Evolutionary conservation across 1,140 invertebrate species (phyloP).

Genomic region (Drosophila dunni): DNA sequence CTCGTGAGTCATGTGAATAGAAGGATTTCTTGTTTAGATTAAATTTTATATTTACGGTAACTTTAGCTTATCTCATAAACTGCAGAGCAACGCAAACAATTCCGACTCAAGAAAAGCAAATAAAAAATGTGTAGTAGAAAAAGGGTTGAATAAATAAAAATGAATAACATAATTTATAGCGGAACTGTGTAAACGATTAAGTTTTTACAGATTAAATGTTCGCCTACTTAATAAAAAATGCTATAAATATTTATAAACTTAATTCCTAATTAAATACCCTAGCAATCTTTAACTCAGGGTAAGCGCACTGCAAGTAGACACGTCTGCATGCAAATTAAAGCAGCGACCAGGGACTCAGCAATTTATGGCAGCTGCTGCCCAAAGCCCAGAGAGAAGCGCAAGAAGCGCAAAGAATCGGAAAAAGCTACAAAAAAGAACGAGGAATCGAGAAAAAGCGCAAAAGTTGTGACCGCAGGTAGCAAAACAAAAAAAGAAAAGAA

Average conservation of each 20-base stretch:
- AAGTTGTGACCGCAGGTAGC: slow-evolving; percentile 26
- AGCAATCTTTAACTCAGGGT: neutral
- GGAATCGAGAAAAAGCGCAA: slow-evolving; percentile 3
- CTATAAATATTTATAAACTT: too few relatives aligned
- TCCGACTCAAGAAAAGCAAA: neutral
- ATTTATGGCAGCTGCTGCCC: slow-evolving; percentile 23
- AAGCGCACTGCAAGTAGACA: neutral
- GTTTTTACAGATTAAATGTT: too few relatives aligned
- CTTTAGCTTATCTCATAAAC: slow-evolving; percentile 6
- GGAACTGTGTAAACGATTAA: too few relatives aligned
- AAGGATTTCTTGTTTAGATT: neutral
- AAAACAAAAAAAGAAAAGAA: slow-evolving; percentile 20
- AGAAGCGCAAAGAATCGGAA: neutral
- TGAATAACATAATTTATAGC: too few relatives aligned
- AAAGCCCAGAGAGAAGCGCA: neutral
- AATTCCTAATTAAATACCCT: too few relatives aligned
- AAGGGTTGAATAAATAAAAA: too few relatives aligned
- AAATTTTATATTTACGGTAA: neutral
- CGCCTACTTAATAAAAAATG: too few relatives aligned
- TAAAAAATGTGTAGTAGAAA: neutral
- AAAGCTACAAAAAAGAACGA: slow-evolving; percentile 2
- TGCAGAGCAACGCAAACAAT: neutral
- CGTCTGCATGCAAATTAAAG: slow-evolving; percentile 51
- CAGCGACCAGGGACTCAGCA: slow-evolving; percentile 43
- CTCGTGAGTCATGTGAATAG: slow-evolving; percentile 13